A percentile compares a stretch with the other conserved stretches of the same genome.
phyloP scores from a whole-genome alignment of 2,113 vertebrate genomes.

The Eidolon helvum region DNA sequence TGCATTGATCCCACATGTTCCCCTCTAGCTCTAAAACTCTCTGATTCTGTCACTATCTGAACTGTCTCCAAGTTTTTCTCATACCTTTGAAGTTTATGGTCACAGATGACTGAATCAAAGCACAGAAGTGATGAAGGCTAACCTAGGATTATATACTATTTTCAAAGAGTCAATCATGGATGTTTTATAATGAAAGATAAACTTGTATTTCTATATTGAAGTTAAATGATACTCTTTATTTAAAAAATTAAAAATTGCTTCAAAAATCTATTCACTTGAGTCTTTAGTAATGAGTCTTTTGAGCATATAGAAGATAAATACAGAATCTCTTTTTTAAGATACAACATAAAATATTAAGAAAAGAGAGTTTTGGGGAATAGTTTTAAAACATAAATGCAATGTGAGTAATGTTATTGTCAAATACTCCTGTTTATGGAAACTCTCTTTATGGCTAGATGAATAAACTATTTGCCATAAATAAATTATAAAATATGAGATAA shows the following conservation, averaged over 20 bases:
- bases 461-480: neutral
- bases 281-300: neutral
- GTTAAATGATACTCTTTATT: slow-evolving; percentile 48
- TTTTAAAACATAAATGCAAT: slow-evolving; percentile 19
- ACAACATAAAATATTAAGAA: neutral
- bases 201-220: slow-evolving; percentile 25
- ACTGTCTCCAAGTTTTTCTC: neutral
- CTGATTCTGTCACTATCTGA: neutral
- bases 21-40: neutral
- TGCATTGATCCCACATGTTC: neutral
- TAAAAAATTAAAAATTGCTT: slow-evolving; percentile 47
- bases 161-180: neutral
- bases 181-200: neutral
- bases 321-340: neutral
- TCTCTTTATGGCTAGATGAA: neutral
- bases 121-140: neutral
- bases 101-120: slow-evolving; percentile 22
- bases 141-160: neutral
- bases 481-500: neutral
- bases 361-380: neutral
- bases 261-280: slow-evolving; percentile 28
- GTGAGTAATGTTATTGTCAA: neutral
- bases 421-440: neutral
- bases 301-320: neutral
- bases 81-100: neutral